Conservation (phyloP, 2,113 vertebrate species). For the Gymnogyps californianus region DNA sequence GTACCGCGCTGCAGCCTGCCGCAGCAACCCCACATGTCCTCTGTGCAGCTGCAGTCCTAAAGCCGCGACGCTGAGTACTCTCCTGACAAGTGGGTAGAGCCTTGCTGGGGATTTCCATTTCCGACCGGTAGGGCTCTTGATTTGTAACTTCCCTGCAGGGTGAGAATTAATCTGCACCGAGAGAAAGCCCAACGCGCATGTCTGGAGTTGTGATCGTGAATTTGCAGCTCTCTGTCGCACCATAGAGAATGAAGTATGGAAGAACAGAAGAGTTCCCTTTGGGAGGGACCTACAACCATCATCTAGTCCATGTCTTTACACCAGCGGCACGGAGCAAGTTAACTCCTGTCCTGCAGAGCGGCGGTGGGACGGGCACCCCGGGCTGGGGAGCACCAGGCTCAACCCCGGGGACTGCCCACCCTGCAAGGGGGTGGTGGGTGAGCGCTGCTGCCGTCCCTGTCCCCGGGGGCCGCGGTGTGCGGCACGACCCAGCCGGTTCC, state of each 20-base stretch:
- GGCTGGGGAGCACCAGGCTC: not conserved
- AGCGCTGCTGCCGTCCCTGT: not conserved
- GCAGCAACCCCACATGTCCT: too few relatives aligned
- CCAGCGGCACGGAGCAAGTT: too few relatives aligned
- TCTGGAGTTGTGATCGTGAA: not conserved
- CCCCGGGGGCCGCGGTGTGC: not conserved
- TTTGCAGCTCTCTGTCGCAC: not conserved
- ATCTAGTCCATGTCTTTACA: too few relatives aligned
- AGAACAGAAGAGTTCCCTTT: not conserved
- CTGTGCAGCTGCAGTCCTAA: not conserved
- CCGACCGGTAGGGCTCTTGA: not conserved
- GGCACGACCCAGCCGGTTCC: not conserved
- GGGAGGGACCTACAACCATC: not conserved
- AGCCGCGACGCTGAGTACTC: accelerated
- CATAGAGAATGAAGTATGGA: not conserved
- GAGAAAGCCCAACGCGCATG: not conserved
- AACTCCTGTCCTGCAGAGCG: not conserved
- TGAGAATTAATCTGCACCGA: not conserved
- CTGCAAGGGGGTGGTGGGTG: not conserved
- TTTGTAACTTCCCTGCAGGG: not conserved
- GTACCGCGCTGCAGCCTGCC: not conserved
- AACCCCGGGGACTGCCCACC: not conserved
- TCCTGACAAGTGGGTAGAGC: not conserved
- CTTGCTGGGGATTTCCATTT: not conserved
- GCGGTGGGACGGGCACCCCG: not conserved